Evolutionary conservation across 1,140 invertebrate species (phyloP).

Genomic region (Apis florea): DNA sequence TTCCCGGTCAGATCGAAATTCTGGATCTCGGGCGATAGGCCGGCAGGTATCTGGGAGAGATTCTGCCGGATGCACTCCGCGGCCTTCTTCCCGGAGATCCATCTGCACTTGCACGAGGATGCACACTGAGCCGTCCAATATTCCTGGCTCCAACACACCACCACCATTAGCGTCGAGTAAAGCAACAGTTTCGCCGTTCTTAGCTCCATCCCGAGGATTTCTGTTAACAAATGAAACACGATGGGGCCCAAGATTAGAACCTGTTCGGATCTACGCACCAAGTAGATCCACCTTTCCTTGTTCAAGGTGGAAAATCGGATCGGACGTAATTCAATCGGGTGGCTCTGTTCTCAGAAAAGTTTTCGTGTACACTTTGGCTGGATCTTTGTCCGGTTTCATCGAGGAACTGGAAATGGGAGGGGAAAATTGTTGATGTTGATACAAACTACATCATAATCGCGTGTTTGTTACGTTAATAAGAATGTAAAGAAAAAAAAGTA

Average conservation of each 20-base stretch:
- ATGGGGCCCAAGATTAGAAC: conserved; percentile 44
- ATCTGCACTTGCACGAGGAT: conserved; percentile 87
- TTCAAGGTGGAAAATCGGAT: neutral
- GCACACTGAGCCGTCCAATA: conserved; percentile 82
- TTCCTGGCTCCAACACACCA: conserved; percentile 70
- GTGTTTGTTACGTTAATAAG: neutral
- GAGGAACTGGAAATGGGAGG: no score
- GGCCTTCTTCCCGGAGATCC: conserved; percentile 89
- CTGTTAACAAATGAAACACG: conserved; percentile 57
- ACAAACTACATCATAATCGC: neutral
- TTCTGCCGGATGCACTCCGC: conserved; percentile 88
- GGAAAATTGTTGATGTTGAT: no score
- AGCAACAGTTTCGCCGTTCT: conserved; percentile 57
- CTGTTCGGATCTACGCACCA: conserved; percentile 1
- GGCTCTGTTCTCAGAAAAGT: no score
- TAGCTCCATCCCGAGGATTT: conserved; percentile 67
- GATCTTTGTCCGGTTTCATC: no score
- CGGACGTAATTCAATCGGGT: neutral
- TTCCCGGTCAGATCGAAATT: conserved; percentile 89
- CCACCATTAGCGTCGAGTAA: conserved; percentile 59
- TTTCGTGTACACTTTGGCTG: no score
- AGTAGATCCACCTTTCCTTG: no score
- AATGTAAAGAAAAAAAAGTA: no score
- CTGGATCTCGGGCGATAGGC: conserved; percentile 88
- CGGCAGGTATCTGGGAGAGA: conserved; percentile 85